Conservation (phyloP, 2,113 vertebrate genomes). For the Epinephelus moara region DNA sequence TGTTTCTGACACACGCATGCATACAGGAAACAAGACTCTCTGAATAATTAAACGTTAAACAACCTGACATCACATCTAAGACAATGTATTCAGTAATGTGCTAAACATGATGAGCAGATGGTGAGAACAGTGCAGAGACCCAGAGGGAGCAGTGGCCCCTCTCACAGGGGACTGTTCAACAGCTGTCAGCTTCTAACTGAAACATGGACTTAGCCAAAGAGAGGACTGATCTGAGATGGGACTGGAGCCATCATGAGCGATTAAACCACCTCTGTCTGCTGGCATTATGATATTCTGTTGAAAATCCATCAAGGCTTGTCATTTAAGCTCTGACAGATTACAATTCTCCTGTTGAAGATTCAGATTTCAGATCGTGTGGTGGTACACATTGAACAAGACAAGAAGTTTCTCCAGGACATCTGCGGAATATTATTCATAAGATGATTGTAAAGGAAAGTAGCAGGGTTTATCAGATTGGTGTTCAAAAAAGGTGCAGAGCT, state of each 20-base stretch:
- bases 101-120: background rate
- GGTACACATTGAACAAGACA: background rate
- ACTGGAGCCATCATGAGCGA: background rate
- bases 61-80: background rate
- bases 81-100: background rate
- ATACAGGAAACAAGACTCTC: slow-evolving; percentile 15
- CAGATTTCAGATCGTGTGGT: background rate
- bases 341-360: background rate
- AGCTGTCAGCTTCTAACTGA: slow-evolving; percentile 5
- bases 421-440: background rate
- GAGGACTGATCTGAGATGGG: background rate
- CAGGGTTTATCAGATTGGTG: background rate
- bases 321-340: background rate
- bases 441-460: background rate
- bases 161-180: background rate
- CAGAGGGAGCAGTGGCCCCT: background rate
- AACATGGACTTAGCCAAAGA: background rate
- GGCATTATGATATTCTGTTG: background rate
- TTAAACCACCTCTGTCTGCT: background rate
- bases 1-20: slow-evolving; percentile 89
- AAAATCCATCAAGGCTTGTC: background rate
- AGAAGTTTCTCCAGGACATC: background rate
- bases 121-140: too few relatives aligned
- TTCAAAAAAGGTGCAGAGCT: background rate
- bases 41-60: background rate